Evolutionary conservation across 2,888 invertebrate species (phyloP), one percentile per base, ranked within the genome.

Genomic region (Ophonus ardosiacus): DNA sequence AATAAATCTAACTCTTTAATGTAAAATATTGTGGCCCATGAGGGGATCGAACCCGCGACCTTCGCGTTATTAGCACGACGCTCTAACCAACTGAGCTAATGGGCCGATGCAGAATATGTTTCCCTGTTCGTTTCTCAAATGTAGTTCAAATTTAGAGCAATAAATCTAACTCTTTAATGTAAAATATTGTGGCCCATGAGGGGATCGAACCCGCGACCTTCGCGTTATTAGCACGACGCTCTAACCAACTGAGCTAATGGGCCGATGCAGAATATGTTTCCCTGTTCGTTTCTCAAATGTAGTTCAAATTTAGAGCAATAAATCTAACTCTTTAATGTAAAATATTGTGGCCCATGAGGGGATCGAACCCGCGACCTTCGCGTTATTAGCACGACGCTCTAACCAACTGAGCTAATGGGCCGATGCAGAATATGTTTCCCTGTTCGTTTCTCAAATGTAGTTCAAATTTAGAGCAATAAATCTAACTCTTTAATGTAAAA

Each of bases 351-450:
- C 94, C 94, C 94, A 94, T 94, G 94, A 92, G 94, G 94, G 94
- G 94, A 94, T 94, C 94, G 94, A 94, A 94, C 94, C 94, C 94
- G 93, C 94, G 94, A 94, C 94, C 94, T 94, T 94, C 94, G 94
- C 94, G 94, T 94, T 94, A 94, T 94, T 94, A 94, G 94, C 94
- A 94, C 94, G 94, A 94, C 94, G 94, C 94, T 94, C 94, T 94
- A 94, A 94, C 94, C 94, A 94, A 94, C 94, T 94, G 94, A 94
- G 94, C 94, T 94, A 94, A 94, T 94, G 94, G 94, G 94, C 94
- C 94, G 17, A 57, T 65, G 31, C 0, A 31, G 4, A 31, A 31
- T 31, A 31, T 5, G 5, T 5, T 31, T 31, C 17, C 15, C 17
- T 10, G 43, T 10, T 6, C 43, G 4, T 10, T 51, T 13, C 4